phyloP scores from a whole-genome alignment of 1,140 invertebrate genomes.

The Drosophila leontia region DNA sequence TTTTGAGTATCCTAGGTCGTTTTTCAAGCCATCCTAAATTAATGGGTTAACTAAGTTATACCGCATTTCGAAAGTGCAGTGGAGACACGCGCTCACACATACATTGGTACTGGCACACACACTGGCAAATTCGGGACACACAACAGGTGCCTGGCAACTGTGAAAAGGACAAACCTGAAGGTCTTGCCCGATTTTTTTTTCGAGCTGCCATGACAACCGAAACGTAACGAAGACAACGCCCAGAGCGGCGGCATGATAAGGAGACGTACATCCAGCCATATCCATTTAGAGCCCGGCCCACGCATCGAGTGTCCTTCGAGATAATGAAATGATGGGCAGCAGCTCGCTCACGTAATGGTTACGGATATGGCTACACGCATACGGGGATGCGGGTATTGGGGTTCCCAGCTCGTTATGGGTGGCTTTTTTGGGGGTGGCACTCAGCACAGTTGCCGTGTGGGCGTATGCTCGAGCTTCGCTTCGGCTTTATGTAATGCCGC shows the following conservation, averaged over 20 bases:
- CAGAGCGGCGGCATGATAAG: slow-evolving; percentile 42
- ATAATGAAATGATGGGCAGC: slow-evolving; percentile 65
- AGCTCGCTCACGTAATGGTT: slow-evolving; percentile 45
- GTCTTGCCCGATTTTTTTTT: slow-evolving; percentile 42
- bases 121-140: slow-evolving; percentile 30
- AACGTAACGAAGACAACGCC: slow-evolving; percentile 56
- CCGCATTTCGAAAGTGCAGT: slow-evolving; percentile 48
- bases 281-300: slow-evolving; percentile 30
- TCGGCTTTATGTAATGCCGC: slow-evolving; percentile 68
- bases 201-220: slow-evolving; percentile 50
- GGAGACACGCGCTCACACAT: not conserved
- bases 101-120: not conserved
- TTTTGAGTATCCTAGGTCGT: not conserved
- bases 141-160: slow-evolving; percentile 82
- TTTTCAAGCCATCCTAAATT: not conserved
- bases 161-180: slow-evolving; percentile 80
- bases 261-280: slow-evolving; percentile 16
- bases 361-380: slow-evolving; percentile 32
- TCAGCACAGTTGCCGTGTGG: slow-evolving; percentile 35
- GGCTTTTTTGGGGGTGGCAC: slow-evolving; percentile 26
- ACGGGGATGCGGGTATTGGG: slow-evolving; percentile 19
- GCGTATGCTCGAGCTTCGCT: slow-evolving; percentile 29
- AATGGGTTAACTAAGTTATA: slow-evolving; percentile 36
- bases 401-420: slow-evolving; percentile 6
- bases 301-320: slow-evolving; percentile 69